Conservation (phyloP, 1,140 invertebrate genomes). For the Prorops nasuta region DNA sequence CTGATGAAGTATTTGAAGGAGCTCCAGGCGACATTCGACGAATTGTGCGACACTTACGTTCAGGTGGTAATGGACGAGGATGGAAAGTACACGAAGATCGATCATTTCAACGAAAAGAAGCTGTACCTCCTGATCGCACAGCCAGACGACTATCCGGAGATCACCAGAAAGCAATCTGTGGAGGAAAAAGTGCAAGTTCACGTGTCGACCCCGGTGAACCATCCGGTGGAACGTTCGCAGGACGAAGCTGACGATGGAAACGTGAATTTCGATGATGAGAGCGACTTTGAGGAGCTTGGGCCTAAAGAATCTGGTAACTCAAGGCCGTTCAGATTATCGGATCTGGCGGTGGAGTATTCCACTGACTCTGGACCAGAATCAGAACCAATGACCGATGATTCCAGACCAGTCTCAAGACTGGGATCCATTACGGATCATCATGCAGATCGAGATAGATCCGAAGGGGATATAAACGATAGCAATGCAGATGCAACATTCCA, state of each 20-base stretch:
- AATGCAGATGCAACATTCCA: no score
- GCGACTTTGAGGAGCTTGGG: conserved; percentile 31
- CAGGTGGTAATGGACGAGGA: conserved; percentile 62
- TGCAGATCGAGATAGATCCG: conserved; percentile 35
- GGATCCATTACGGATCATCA: conserved; percentile 39
- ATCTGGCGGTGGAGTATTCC: conserved; percentile 43
- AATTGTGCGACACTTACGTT: conserved; percentile 64
- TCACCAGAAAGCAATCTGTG: conserved; percentile 40
- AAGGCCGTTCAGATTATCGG: conserved; percentile 41
- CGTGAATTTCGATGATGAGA: conserved; percentile 30
- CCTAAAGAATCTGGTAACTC: conserved; percentile 30
- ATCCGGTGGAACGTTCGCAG: conserved; percentile 4
- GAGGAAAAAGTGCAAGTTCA: conserved; percentile 14
- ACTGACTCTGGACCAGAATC: conserved; percentile 52
- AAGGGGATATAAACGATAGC: no score
- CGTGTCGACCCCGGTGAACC: background rate
- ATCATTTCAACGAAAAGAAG: conserved; percentile 62
- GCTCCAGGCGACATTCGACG: conserved; percentile 56
- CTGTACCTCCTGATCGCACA: conserved; percentile 66
- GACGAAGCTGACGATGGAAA: conserved; percentile 16
- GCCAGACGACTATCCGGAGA: conserved; percentile 63
- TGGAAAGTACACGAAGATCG: conserved; percentile 58
- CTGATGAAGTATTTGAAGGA: conserved; percentile 39
- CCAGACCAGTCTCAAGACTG: conserved; percentile 41
- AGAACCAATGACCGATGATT: conserved; percentile 48